Evolutionary conservation across 1,140 invertebrate genomes (phyloP), one percentile per base, ranked within the genome.

Genomic region (Conus betulinus): DNA sequence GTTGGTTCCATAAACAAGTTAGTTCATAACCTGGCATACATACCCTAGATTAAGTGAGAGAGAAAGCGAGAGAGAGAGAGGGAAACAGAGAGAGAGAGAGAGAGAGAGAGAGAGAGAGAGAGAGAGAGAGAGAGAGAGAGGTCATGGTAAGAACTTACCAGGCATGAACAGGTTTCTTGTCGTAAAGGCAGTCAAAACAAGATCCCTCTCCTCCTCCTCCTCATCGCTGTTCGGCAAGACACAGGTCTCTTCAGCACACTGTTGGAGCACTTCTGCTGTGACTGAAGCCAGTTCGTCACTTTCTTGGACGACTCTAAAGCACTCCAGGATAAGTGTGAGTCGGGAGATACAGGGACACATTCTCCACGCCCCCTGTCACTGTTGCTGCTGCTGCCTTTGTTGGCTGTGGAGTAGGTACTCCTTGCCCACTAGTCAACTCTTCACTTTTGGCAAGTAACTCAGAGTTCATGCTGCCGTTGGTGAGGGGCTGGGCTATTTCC

Each of bases 121-220:
- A 71, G 67, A 71, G 67, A 71, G 67, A 71, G 67, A 71, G 67
- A 71, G 67, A 23, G 67, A 71, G 67, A 71, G 67, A 71, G 67
- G 67, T 17, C 11, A 71, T 20, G 11, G 17, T 23, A 4, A 63
- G 67, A 71, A 93, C 96, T 96, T 93, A 98, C 98, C 98, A 99
- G 27, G 97, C 97, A 94, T 98, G 96, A 87, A 98, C 96, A 87
- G 97, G 97, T 84, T 97, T 96, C 95, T 98, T 98, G 95, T 99
- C 98, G 94, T 99, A 99, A 3, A 96, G 95, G 97, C 96, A 88
- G 97, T 97, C 83, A 97, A 96, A 83, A 97, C 97, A 91, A 97
- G 97, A 93, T 98, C 97, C 90, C 98, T 71, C 86, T 63, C 97
- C 90, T 97, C 96, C 91, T 98, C 97, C 76, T 93, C 93, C 84